Base-by-base conservation (phyloP, 2,797 vertebrate species). In the Vultur gryphus region DNA sequence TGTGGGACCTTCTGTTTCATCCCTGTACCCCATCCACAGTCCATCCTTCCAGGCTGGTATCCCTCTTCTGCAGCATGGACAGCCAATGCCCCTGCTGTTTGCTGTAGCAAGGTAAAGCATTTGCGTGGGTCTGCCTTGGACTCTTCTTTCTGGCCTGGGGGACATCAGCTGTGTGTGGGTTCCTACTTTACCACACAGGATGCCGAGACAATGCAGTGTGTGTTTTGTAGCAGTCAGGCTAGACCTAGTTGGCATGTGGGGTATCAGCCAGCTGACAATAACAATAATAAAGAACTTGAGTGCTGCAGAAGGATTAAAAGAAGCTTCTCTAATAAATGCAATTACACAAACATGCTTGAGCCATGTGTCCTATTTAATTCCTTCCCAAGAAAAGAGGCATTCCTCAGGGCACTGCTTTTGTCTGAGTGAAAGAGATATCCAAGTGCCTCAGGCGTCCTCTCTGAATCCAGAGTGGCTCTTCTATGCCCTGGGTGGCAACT, bases 381-480 rank as follows among this genome's bases (percentile, higher is more conserved):
- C 67, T 90, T 21, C 94, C 91, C 75, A 35, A 37, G 83, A 66
- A 81, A 83, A 84, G 78, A 83, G 71, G 59, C 48, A 64, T 85
- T 97, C 93, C 94, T 94, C 70, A 6, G 83, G 93, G 94, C 44
- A 8, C 85, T 71, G 83, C 96, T 89, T 90, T 95, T 87, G 87
- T 88, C 66, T 84, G 80, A 65, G 46, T 48, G 72, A 55, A 26
- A 76, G 79, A 91, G 85, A 94, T 35, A 79, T 3, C 75, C 88
- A 33, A 46, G 67, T 54, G 94, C 96, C 91, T 80, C 51, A 0
- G 90, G 91, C 88, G 2, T 80, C 86, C 59, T 72, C 81, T 71
- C 83, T 66, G 73, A 7, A 78, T 46, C 84, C 94, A 24, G 43
- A 49, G 62, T n/a, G 64, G n/a, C 59, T 87, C 61, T 55, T 35